Conservation (phyloP, 2,888 invertebrate species). For the Amphiduros pacificus region DNA sequence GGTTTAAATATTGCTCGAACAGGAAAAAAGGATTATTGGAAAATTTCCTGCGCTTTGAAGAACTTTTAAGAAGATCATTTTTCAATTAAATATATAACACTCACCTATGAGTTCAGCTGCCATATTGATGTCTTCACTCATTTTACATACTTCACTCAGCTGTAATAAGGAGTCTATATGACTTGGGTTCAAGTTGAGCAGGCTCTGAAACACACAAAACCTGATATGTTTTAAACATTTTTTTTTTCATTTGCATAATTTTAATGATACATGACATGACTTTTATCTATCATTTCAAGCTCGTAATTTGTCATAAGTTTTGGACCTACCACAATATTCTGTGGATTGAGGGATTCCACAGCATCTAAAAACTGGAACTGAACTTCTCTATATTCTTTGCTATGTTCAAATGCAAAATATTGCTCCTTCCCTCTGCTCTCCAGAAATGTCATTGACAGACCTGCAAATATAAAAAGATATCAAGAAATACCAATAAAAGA, state of each 20-base stretch:
- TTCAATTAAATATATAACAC: too few relatives aligned
- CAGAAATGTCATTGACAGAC: slow-evolving; percentile 72
- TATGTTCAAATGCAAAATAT: slow-evolving; percentile 77
- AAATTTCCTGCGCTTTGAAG: too few relatives aligned
- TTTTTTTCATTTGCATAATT: background rate
- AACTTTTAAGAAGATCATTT: too few relatives aligned
- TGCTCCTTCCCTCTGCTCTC: slow-evolving; percentile 64
- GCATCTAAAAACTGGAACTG: slow-evolving; percentile 77
- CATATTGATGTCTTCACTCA: slow-evolving; percentile 78
- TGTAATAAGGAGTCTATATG: slow-evolving; percentile 81
- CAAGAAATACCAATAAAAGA: too few relatives aligned
- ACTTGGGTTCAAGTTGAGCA: slow-evolving; percentile 75
- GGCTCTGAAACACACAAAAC: slow-evolving; percentile 60
- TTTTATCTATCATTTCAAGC: background rate
- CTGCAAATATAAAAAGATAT: too few relatives aligned
- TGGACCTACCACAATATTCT: slow-evolving; percentile 71
- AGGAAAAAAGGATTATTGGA: too few relatives aligned
- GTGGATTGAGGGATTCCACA: slow-evolving; percentile 77
- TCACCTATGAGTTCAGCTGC: slow-evolving; percentile 73
- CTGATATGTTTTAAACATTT: background rate
- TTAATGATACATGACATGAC: background rate
- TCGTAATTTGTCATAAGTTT: background rate
- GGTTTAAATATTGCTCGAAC: too few relatives aligned
- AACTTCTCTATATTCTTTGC: slow-evolving; percentile 71
- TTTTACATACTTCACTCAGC: slow-evolving; percentile 76